Evolutionary conservation across 2,113 vertebrate genomes (phyloP), one percentile per base, ranked within the genome.

Genomic region (Myodes glareolus): DNA sequence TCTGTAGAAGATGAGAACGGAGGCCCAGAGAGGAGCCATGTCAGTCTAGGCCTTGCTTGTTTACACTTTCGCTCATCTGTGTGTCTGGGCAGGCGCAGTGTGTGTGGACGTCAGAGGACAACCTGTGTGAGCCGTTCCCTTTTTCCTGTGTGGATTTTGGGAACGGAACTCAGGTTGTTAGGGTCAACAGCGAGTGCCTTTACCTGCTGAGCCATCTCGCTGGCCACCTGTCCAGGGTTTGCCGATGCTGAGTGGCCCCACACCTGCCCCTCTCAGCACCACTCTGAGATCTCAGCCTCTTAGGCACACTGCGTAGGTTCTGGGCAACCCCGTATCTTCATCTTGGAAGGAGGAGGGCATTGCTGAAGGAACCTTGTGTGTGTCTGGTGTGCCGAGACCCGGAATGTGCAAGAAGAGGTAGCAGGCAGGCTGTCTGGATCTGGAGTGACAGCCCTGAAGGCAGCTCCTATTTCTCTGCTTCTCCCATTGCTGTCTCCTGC

Each of bases 291-390:
- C 47, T 45, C 42, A 29, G 2, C 36, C 0, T 0, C 33, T 73
- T 12, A 42, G 70, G 29, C 45, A 33, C n/a, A n/a, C n/a, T 23
- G 27, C 0, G 0, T 16, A 23, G 50, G 7, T 47, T 88, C 27
- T 42, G 31, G 19, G 17, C 10, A 7, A 42, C 47, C 10, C 27
- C 16, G 65, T 0, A 3, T 21, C n/a, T 82, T n/a, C 23, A 11
- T 39, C 88, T 80, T n/a, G 63, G 81, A 50, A 58, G 88, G 80
- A 84, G 52, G 4, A 72, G 16, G 65, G 76, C 2, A 58, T 67
- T 86, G 72, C 63, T 42, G 65, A 36, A 73, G 65, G 67, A 36
- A 7, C 58, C 5, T 58, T 58, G 58, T 19, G 58, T n/a, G 82
- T 88, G 65, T 39, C 47, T 75, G 72, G 77, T 14, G 3, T 78